Evolutionary conservation across 2,888 invertebrate species (phyloP).

Genomic region (Lycophotia porphyrea): DNA sequence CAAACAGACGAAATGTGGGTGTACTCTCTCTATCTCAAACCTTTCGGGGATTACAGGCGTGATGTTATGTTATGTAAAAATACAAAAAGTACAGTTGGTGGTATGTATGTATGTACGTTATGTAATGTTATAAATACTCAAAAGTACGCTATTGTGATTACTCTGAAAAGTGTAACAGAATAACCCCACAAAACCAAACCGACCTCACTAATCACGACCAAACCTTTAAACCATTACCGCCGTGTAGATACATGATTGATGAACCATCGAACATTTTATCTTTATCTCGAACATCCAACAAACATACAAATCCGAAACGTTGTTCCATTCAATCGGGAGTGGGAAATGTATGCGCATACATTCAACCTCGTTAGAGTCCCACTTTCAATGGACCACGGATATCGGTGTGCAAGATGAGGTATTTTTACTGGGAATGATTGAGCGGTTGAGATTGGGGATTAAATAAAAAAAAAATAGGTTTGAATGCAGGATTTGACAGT

Average conservation of each 20-base stretch:
- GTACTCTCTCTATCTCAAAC: no score
- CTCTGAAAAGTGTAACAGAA: slow-evolving; percentile 1
- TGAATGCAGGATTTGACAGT: background rate
- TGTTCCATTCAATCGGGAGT: slow-evolving; percentile 79
- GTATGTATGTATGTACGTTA: no score
- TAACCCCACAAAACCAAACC: background rate
- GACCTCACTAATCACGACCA: slow-evolving; percentile 21
- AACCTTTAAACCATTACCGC: slow-evolving; percentile 24
- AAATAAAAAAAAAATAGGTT: background rate
- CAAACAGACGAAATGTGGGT: no score
- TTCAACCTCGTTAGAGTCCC: slow-evolving; percentile 82
- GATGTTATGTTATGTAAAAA: no score
- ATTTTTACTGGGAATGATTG: slow-evolving; percentile 44
- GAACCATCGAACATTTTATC: slow-evolving; percentile 54
- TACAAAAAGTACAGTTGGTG: no score
- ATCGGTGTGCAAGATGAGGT: slow-evolving; percentile 66
- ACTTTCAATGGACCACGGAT: slow-evolving; percentile 70
- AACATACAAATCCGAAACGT: slow-evolving; percentile 77
- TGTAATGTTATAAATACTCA: no score
- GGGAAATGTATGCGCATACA: slow-evolving; percentile 86
- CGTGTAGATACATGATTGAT: slow-evolving; percentile 51
- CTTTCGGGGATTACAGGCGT: no score
- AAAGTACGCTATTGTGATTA: background rate
- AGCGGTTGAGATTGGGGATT: slow-evolving; percentile 21
- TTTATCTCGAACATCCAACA: slow-evolving; percentile 60